Conservation (phyloP, 2,888 invertebrate species). For the Athalia rosae region DNA sequence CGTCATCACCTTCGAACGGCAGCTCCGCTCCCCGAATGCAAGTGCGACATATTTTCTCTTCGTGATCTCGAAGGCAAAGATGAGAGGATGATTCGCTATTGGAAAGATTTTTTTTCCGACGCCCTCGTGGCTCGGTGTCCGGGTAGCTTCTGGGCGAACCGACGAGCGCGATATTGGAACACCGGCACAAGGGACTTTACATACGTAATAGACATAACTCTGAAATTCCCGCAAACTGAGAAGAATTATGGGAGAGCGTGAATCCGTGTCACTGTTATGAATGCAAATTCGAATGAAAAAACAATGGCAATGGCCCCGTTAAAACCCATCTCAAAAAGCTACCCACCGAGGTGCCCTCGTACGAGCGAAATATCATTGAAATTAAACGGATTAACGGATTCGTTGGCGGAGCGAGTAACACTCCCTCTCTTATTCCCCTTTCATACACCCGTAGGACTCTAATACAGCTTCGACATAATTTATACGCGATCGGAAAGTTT, state of each 20-base stretch:
- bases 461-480: too few relatives aligned
- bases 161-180: slow-evolving; percentile 5
- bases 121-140: background rate
- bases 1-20: slow-evolving; percentile 26
- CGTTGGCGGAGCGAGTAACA: background rate
- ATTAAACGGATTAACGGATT: slow-evolving; percentile 31
- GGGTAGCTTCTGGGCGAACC: background rate
- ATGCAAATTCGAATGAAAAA: slow-evolving; percentile 26
- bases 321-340: slow-evolving; percentile 4
- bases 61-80: background rate
- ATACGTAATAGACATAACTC: background rate
- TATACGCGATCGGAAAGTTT: too few relatives aligned
- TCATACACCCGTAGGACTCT: background rate
- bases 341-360: background rate
- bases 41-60: background rate
- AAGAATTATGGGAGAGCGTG: slow-evolving; percentile 14
- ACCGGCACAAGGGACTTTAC: background rate
- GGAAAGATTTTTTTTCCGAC: background rate
- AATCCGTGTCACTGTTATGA: background rate
- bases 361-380: slow-evolving; percentile 15
- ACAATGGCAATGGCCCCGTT: slow-evolving; percentile 33
- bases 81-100: background rate
- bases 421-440: background rate
- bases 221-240: slow-evolving; percentile 32
- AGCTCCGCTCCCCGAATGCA: background rate